These are phyloP conservation scores for Caenorhabditis angaria DNA, from an alignment of 2,888 invertebrate species.

Conservation along the genomic window DNA sequence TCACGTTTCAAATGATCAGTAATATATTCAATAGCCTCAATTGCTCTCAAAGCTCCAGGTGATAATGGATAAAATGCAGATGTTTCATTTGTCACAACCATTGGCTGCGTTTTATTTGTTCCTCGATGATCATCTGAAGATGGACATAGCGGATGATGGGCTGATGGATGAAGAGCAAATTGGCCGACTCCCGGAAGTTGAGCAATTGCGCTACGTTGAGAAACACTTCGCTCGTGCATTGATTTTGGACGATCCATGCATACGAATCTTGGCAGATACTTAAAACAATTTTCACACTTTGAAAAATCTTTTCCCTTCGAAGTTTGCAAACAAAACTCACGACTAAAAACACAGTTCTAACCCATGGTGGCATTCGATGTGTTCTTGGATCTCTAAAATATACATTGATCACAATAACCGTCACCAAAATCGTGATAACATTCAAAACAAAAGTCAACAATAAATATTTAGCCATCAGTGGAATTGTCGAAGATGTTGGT, in stretches of 20 bases:
- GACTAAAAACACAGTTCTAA: constrained; percentile 91
- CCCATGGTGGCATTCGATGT: constrained; percentile 97
- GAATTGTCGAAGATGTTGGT: constrained; percentile 95
- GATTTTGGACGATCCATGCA: constrained; percentile 88
- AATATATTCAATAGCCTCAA: constrained; percentile 68
- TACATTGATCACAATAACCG: constrained; percentile 96
- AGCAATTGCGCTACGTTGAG: constrained; percentile 41
- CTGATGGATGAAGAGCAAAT: constrained; percentile 59
- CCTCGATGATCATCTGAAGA: constrained; percentile 33
- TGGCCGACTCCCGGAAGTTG: constrained; percentile 64
- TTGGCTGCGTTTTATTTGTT: no score
- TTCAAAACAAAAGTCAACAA: constrained; percentile 99
- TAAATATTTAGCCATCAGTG: constrained; percentile 97
- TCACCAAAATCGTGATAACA: constrained; percentile 96
- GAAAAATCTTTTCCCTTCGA: no score
- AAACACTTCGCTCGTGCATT: constrained; percentile 73
- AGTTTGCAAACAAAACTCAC: constrained; percentile 76
- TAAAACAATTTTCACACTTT: constrained; percentile 19
- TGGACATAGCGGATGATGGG: constrained; percentile 65
- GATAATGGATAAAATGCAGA: constrained; percentile 50
- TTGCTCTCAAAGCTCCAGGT: constrained; percentile 50
- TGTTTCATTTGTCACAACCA: no score
- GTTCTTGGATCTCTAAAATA: constrained; percentile 97
- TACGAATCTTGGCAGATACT: constrained; percentile 76
- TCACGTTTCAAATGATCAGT: constrained; percentile 68